Evolutionary conservation across 2,888 invertebrate species (phyloP).

Genomic region (Meandrusa payeni): DNA sequence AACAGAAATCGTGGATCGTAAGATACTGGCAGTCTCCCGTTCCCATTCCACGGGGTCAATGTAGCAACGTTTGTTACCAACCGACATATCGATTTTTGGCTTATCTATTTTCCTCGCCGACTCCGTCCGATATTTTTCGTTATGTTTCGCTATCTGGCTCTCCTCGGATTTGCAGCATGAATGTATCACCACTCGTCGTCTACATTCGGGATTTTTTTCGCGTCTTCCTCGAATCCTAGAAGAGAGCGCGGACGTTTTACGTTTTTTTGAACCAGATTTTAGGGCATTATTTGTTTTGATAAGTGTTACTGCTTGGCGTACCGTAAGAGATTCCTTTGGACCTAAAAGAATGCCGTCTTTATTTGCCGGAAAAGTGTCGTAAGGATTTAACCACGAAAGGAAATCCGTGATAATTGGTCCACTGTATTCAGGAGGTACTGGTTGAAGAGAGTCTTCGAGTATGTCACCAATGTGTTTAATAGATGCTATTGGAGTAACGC

Average conservation of each 20-base stretch:
- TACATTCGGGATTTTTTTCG: slow-evolving; percentile 70
- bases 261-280: slow-evolving; percentile 66
- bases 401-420: slow-evolving; percentile 86
- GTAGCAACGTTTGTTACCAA: slow-evolving; percentile 77
- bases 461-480: slow-evolving; percentile 52
- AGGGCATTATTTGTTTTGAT: slow-evolving; percentile 65
- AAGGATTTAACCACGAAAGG: slow-evolving; percentile 83
- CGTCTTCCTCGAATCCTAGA: slow-evolving; percentile 72
- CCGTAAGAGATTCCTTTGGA: slow-evolving; percentile 62
- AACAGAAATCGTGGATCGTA: slow-evolving; percentile 68
- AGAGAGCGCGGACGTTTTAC: slow-evolving; percentile 74
- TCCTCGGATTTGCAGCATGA: slow-evolving; percentile 67
- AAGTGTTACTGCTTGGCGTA: slow-evolving; percentile 73
- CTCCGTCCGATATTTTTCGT: slow-evolving; percentile 64
- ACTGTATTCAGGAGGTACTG: slow-evolving; percentile 73
- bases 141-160: slow-evolving; percentile 39
- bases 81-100: slow-evolving; percentile 66
- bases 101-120: slow-evolving; percentile 65
- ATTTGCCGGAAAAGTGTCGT: slow-evolving; percentile 57
- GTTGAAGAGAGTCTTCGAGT: slow-evolving; percentile 45
- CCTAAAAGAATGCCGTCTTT: slow-evolving; percentile 60
- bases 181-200: slow-evolving; percentile 61
- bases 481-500: slow-evolving; percentile 46
- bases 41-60: slow-evolving; percentile 78
- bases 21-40: slow-evolving; percentile 79